Base-by-base conservation (phyloP, 2,113 vertebrate species). In the Cyphomyrus plagiostoma region DNA sequence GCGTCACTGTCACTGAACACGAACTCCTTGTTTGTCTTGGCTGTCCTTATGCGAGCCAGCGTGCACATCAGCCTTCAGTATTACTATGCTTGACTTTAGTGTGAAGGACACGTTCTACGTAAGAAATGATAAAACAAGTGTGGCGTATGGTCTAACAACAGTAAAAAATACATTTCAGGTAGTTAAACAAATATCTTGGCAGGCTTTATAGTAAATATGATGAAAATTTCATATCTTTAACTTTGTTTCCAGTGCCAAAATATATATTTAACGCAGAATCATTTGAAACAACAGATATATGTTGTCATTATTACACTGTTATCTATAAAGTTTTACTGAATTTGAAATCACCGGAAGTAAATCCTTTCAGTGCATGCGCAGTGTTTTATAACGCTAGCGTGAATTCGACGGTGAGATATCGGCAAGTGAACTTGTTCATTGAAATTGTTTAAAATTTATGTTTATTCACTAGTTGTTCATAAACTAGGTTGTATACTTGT, bases 351-450 rank as follows among this genome's bases (percentile, higher is more conserved):
- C 49, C 53, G 92, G 91, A 92, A 93, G 83, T 77, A 19, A 13
- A 15, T 11, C 4, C 0, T 53, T 23, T 84, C 4, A 8, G 88
- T 13, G 89, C 93, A 92, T 93, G 94, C 94, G 93, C 91, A 62
- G 1, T 1, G 70, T 13, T 0, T 19, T n/a, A 10, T 3, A 11
- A 21, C 11, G 46, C 3, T 42, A 90, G 93, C 93, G 94, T 89
- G 93, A 93, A 15, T 42, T 4, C 17, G 42, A 91, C 94, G 93
- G 91, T 80, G 88, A 53, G 88, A 17, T 42, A 42, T 74, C 11
- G 92, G 94, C 94, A 89, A 93, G 91, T 93, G 70, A 48, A 26
- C 58, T 80, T 8, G 49, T 58, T 56, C 30, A 30, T 83, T 56
- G 50, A 21, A 21, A 21, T 56, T 89, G 30, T 56, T 89, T 52